Conservation (phyloP, 2,797 vertebrate species). For the Huso huso region DNA sequence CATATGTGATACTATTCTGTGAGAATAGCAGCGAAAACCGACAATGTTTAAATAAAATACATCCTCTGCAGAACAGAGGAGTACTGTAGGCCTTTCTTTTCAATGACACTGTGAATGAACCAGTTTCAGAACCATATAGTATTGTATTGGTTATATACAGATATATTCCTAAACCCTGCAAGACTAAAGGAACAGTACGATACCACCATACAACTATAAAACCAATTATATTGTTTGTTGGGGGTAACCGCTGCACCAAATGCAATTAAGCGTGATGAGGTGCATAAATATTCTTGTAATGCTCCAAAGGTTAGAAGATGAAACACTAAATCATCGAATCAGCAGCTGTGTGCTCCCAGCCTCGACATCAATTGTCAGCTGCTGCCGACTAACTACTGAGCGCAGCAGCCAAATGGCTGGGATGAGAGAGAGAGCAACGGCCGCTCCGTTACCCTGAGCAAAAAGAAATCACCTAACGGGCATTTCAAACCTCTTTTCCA, state of each 20-base stretch:
- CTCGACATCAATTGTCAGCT: slow-evolving; percentile 42
- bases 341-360: slow-evolving; percentile 47
- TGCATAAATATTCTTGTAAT: slow-evolving; percentile 40
- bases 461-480: slow-evolving; percentile 34
- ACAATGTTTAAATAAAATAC: slow-evolving; percentile 10
- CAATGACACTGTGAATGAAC: neutral
- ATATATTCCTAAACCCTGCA: no score
- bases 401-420: slow-evolving; percentile 30
- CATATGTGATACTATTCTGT: slow-evolving; percentile 10
- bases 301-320: slow-evolving; percentile 45
- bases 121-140: no score
- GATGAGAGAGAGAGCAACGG: slow-evolving; percentile 2
- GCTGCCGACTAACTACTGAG: slow-evolving; percentile 18
- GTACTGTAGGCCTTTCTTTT: neutral
- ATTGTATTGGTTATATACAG: no score
- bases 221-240: slow-evolving; percentile 15
- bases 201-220: neutral
- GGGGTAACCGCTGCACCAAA: slow-evolving; percentile 26
- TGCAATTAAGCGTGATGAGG: slow-evolving; percentile 34
- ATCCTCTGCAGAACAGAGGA: slow-evolving; percentile 10
- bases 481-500: slow-evolving; percentile 35
- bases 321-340: slow-evolving; percentile 48
- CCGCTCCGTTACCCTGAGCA: slow-evolving; percentile 7
- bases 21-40: slow-evolving; percentile 17
- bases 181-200: neutral